Evolutionary conservation across 2,888 invertebrate species (phyloP).

Genomic region (Gymnocheta viridis): DNA sequence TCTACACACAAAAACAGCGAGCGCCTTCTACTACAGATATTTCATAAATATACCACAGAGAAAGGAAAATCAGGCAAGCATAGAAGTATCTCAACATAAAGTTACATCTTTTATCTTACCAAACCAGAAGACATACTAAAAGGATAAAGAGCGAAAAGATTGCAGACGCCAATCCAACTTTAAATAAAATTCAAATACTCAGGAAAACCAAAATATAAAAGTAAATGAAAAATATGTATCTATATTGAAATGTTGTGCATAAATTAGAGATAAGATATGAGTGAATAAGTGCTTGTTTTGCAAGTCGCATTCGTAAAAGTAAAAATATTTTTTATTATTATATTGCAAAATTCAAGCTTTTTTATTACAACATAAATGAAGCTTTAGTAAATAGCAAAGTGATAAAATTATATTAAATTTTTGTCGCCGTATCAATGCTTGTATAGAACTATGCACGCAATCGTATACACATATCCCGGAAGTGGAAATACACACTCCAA

Average conservation of each 20-base stretch:
- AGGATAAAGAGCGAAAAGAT: slow-evolving; percentile 38
- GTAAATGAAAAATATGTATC: neutral
- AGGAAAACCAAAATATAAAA: neutral
- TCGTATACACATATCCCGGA: too few species aligned
- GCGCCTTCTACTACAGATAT: neutral
- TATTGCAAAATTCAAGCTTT: neutral
- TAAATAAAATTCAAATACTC: slow-evolving; percentile 26
- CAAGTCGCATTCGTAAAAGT: neutral
- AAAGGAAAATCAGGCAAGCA: neutral
- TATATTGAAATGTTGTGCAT: slow-evolving; percentile 9
- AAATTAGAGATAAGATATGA: slow-evolving; percentile 13
- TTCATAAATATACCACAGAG: neutral
- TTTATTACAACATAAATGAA: neutral
- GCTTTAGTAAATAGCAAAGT: too few species aligned
- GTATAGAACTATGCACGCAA: too few species aligned
- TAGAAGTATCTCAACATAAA: slow-evolving; percentile 14
- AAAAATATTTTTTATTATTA: neutral
- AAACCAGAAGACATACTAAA: slow-evolving; percentile 11
- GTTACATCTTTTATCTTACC: slow-evolving; percentile 13
- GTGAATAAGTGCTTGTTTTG: neutral
- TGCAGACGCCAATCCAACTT: slow-evolving; percentile 51
- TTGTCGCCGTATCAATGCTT: too few species aligned
- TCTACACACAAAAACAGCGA: neutral
- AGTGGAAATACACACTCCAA: too few species aligned
- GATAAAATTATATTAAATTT: too few species aligned